Evolutionary conservation across 2,113 vertebrate genomes (phyloP).

Genomic region (Trogon melanurus): DNA sequence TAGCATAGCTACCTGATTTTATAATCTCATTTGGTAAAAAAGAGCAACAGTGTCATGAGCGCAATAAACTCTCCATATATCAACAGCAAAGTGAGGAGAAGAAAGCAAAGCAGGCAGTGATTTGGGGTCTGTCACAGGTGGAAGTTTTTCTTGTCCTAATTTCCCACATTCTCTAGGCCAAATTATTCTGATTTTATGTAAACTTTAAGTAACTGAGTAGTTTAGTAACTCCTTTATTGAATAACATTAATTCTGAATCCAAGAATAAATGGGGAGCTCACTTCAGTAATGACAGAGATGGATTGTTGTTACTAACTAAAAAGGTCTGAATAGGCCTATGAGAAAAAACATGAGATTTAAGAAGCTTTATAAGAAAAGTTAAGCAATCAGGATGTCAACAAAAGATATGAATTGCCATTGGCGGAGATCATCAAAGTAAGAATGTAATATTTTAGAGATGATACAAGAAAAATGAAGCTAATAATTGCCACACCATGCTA

Average conservation of each 20-base stretch:
- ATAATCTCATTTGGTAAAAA: neutral
- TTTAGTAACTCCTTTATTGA: neutral
- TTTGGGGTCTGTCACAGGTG: neutral
- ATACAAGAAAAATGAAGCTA: neutral
- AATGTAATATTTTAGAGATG: neutral
- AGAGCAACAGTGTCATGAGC: neutral
- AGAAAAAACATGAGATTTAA: neutral
- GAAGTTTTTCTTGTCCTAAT: neutral
- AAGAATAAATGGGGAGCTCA: neutral
- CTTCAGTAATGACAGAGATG: neutral
- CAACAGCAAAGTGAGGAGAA: neutral
- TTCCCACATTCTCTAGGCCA: neutral
- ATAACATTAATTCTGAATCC: neutral
- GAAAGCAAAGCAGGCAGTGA: neutral
- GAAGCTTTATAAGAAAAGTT: neutral
- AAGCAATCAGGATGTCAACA: neutral
- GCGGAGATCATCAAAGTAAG: neutral
- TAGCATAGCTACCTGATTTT: neutral
- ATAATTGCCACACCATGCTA: neutral
- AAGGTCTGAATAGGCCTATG: neutral
- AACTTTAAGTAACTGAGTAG: neutral
- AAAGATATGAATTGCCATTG: neutral
- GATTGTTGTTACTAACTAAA: neutral
- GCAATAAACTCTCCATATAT: neutral
- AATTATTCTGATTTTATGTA: neutral